Evolutionary conservation across 2,888 invertebrate genomes (phyloP).

Genomic region (Masnerella sp.): DNA sequence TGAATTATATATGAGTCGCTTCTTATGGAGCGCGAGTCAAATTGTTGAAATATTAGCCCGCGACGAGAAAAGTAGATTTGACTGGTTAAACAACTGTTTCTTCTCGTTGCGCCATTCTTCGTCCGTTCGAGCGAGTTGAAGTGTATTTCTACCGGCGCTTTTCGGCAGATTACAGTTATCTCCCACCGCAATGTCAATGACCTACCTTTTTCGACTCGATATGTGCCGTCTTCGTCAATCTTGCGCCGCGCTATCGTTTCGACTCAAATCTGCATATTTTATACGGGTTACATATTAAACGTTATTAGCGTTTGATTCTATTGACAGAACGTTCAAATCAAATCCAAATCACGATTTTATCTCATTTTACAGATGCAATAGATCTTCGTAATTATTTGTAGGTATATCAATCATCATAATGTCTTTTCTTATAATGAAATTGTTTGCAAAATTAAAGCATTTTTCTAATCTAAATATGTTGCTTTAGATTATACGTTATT

Average conservation of each 20-base stretch:
- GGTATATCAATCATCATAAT: too few species aligned
- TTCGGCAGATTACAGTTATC: slow-evolving; percentile 76
- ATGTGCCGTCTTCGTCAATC: slow-evolving; percentile 43
- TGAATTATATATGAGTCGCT: slow-evolving; percentile 40
- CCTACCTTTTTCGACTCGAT: slow-evolving; percentile 65
- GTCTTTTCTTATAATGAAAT: too few species aligned
- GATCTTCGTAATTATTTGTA: too few species aligned
- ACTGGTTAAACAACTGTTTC: slow-evolving; percentile 48
- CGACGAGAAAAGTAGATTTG: slow-evolving; percentile 35
- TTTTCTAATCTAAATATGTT: too few species aligned
- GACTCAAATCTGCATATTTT: slow-evolving; percentile 30
- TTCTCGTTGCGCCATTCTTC: slow-evolving; percentile 44
- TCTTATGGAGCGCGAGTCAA: slow-evolving; percentile 16
- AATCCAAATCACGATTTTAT: too few species aligned
- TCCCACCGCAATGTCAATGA: slow-evolving; percentile 73
- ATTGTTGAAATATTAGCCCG: slow-evolving; percentile 19
- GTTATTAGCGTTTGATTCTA: too few species aligned
- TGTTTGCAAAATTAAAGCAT: too few species aligned
- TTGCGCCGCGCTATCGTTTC: slow-evolving; percentile 22
- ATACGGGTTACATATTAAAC: too few species aligned
- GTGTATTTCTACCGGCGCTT: slow-evolving; percentile 59
- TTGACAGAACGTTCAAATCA: too few species aligned
- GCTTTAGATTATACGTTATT: too few species aligned
- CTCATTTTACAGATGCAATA: too few species aligned
- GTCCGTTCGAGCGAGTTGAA: slow-evolving; percentile 35